Conservation (phyloP, 2,113 vertebrate species). For the Zeus faber region DNA sequence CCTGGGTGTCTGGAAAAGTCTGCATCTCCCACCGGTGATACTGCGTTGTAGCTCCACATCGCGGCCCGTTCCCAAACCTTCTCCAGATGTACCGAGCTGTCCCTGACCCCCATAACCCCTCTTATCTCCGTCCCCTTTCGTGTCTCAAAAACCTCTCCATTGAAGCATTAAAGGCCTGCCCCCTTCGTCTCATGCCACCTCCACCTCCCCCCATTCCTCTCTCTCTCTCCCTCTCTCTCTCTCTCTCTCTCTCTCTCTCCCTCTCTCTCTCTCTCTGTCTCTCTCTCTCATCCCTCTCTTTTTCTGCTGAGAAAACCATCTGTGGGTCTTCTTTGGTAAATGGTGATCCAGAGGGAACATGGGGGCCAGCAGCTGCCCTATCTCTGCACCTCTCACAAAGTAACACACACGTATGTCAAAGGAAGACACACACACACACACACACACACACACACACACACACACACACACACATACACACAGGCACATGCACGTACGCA, state of each 20-base stretch:
- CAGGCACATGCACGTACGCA: background rate
- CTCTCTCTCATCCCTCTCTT: constrained; percentile 18
- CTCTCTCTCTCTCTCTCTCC: constrained; percentile 16
- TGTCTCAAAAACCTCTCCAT: too few species aligned
- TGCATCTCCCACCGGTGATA: too few species aligned
- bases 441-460: constrained; percentile 10
- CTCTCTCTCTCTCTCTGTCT: constrained; percentile 3
- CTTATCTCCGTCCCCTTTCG: too few species aligned
- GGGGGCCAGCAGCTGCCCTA: constrained; percentile 33
- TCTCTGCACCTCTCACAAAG: constrained; percentile 24
- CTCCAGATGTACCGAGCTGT: constrained; percentile 20
- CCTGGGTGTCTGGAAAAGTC: too few species aligned
- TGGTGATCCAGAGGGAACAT: background rate
- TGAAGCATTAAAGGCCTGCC: too few species aligned
- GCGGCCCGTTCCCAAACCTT: constrained; percentile 32
- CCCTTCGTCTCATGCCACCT: constrained; percentile 6
- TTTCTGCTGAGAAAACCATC: background rate
- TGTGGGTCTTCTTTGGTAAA: constrained; percentile 2
- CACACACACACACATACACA: constrained; percentile 1
- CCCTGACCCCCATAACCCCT: too few species aligned
- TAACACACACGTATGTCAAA: constrained; percentile 18
- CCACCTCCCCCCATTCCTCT: constrained; percentile 13
- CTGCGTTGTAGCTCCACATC: too few species aligned
- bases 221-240: background rate
- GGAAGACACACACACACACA: constrained; percentile 1